Conservation (phyloP, 2,113 vertebrate genomes). For the Eptesicus fuscus region DNA sequence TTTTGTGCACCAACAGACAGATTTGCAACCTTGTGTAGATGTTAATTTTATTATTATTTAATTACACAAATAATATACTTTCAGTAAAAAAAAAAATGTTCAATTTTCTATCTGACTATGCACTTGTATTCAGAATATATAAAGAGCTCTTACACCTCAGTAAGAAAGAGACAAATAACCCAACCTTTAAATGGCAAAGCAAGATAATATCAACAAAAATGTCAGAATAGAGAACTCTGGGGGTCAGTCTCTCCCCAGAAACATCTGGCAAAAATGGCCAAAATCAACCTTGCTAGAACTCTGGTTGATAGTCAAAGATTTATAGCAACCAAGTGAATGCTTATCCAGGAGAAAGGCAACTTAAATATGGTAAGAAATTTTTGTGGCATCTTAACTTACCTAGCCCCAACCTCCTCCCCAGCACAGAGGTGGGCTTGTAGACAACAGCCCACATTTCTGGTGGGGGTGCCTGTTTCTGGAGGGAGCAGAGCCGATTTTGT, state of each 20-base stretch:
- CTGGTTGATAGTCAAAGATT: not conserved
- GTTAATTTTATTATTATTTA: constrained; percentile 6
- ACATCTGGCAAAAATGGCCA: not conserved
- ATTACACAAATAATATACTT: not conserved
- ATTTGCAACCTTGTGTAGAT: not conserved
- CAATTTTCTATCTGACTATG: not conserved
- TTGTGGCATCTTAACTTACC: not conserved
- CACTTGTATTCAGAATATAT: not conserved
- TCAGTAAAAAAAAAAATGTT: not conserved
- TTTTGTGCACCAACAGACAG: not conserved
- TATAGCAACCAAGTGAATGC: not conserved
- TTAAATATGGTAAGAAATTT: not conserved
- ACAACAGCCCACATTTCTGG: not conserved
- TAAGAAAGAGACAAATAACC: not conserved
- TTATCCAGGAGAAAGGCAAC: not conserved
- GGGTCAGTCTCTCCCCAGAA: not conserved
- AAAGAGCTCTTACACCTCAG: constrained; percentile 19
- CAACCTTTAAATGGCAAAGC: not conserved
- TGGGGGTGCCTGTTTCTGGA: not conserved
- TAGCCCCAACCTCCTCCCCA: not conserved
- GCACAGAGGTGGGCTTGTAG: not conserved
- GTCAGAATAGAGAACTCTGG: not conserved
- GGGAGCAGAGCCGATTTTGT: not conserved
- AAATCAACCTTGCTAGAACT: not conserved
- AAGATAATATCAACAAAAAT: constrained; percentile 1